Evolutionary conservation across 2,113 vertebrate genomes (phyloP).

Genomic region (Sinocyclocheilus grahami): DNA sequence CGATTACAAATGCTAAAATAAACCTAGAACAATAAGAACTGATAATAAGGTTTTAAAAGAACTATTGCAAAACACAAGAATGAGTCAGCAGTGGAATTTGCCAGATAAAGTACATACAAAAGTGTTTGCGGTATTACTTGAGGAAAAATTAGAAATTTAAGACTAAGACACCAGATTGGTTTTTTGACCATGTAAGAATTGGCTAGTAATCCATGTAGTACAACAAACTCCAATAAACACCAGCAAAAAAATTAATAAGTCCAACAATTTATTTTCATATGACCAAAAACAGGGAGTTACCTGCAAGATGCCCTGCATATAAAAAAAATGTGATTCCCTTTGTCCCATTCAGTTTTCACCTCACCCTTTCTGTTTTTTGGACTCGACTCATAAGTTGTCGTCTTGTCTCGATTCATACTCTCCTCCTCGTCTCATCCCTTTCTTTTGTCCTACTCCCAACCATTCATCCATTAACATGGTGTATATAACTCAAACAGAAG

Average conservation of each 20-base stretch:
- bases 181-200: conserved; percentile 33
- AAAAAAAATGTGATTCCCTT: conserved; percentile 34
- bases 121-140: conserved; percentile 19
- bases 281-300: conserved; percentile 45
- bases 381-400: conserved; percentile 9
- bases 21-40: not conserved
- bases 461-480: conserved; percentile 28
- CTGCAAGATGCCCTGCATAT: conserved; percentile 27
- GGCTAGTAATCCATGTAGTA: conserved; percentile 2
- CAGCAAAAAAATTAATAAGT: not conserved
- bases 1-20: conserved; percentile 12
- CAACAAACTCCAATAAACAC: not conserved
- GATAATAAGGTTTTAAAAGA: not conserved
- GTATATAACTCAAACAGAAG: conserved; percentile 37
- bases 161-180: conserved; percentile 4
- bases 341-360: conserved; percentile 37
- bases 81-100: conserved; percentile 32
- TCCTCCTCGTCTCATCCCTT: conserved; percentile 22
- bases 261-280: not conserved
- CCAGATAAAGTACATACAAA: conserved; percentile 29
- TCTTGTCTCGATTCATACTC: not conserved
- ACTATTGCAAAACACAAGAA: conserved; percentile 28
- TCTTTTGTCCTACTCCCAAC: conserved; percentile 34
- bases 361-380: conserved; percentile 37
- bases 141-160: not conserved